Percentiles rank a stretch among this genome's conserved stretches.
These are phyloP conservation scores for Hyles lineata DNA, from an alignment of 2,888 invertebrate genomes.

Conservation along the genomic window DNA sequence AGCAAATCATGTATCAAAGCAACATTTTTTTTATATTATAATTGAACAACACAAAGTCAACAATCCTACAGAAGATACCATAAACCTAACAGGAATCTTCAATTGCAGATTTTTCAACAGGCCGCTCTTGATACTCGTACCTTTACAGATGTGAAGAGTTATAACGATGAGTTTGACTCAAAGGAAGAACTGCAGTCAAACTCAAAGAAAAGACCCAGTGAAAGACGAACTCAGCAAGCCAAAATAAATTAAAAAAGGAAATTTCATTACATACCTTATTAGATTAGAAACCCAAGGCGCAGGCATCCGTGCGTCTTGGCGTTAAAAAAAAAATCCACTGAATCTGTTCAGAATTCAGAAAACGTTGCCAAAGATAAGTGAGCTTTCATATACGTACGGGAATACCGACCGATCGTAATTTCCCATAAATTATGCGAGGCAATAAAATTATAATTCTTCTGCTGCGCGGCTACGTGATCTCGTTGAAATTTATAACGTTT, in stretches of 20 bases:
- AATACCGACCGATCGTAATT: conserved; percentile 45
- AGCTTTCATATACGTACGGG: conserved; percentile 43
- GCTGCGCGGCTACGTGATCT: conserved; percentile 52
- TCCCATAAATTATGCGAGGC: conserved; percentile 51
- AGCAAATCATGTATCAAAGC: no score
- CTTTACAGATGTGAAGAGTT: no score
- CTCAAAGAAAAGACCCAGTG: not conserved
- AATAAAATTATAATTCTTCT: conserved; percentile 69
- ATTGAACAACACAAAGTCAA: no score
- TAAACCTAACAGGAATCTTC: no score
- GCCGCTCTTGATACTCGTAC: no score
- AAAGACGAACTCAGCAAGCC: not conserved
- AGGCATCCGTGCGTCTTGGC: not conserved
- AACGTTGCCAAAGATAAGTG: conserved; percentile 53
- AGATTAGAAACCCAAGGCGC: conserved; percentile 14
- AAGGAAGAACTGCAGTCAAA: no score
- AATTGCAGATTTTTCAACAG: no score
- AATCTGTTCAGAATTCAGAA: conserved; percentile 55
- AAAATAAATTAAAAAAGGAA: not conserved
- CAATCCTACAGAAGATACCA: no score
- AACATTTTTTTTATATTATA: no score
- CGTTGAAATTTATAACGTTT: conserved; percentile 29
- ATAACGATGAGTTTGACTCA: no score
- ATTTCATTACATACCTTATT: conserved; percentile 3
- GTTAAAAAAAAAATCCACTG: conserved; percentile 16